Conservation (phyloP, 2,797 vertebrate species). For the Hozukius guyotensis region DNA sequence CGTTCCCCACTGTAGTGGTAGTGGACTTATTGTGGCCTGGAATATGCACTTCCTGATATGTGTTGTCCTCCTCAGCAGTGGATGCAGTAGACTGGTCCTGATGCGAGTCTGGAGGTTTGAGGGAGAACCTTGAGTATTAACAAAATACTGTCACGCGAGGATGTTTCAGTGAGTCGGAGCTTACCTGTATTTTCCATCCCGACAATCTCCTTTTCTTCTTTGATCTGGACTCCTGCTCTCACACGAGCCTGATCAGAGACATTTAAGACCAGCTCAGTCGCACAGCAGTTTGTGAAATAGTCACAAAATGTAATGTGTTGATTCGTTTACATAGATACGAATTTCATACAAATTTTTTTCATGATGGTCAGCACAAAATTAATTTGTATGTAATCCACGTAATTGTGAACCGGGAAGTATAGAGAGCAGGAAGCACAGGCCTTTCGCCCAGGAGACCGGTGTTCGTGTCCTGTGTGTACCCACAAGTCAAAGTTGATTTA, state of each 20-base stretch:
- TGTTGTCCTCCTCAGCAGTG: neutral
- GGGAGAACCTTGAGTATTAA: neutral
- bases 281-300: too few species aligned
- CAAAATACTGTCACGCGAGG: neutral
- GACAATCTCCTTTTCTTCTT: constrained; percentile 36
- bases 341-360: too few species aligned
- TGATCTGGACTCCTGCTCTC: constrained; percentile 72
- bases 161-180: neutral
- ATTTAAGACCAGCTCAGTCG: neutral
- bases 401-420: too few species aligned
- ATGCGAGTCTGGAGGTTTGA: constrained; percentile 34
- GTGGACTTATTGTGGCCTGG: constrained; percentile 1
- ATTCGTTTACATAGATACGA: too few species aligned
- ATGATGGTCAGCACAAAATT: too few species aligned
- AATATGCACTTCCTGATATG: neutral
- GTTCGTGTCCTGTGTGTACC: too few species aligned
- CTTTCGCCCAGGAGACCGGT: too few species aligned
- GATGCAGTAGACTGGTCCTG: neutral
- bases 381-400: too few species aligned
- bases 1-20: constrained; percentile 42
- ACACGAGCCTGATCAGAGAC: constrained; percentile 66
- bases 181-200: constrained; percentile 56
- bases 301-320: too few species aligned
- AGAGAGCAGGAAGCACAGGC: too few species aligned
- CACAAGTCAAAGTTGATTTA: too few species aligned